Evolutionary conservation across 2,797 vertebrate genomes (phyloP), one percentile per base, ranked within the genome.

Genomic region (Peromyscus melanophrys): DNA sequence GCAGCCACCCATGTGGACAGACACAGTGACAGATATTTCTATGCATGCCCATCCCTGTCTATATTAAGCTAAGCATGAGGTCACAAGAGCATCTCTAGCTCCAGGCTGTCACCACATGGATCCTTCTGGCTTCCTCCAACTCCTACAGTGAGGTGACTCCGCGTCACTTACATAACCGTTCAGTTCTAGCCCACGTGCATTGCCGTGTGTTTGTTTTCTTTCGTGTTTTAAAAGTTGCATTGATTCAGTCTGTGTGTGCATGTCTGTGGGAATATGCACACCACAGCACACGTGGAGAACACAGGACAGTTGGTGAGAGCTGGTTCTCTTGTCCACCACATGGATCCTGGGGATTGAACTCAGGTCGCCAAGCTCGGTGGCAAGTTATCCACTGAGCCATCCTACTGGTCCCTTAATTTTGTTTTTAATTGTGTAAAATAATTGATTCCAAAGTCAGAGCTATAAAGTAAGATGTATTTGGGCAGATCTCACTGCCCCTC

Each of bases 381-480:
- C 85, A 71, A 71, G 49, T 6, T 31, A 57, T n/a, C 14, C 49
- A 40, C 5, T 57, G 37, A 83, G 52, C 52, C 67, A 75, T 75
- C n/a, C 43, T 31, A 88, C 52, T 6, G 6, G 27, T 13, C n/a
- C 14, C n/a, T 40, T 73, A 40, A 6, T 73, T 57, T 40, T 87
- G 67, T 73, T 95, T 89, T 76, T 23, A 78, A 90, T 85, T 77
- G 43, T 29, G 21, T 94, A 77, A 75, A 69, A 63, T 85, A 80
- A 4, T 90, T 59, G 27, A 34, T 88, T 85, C 67, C 52, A 46
- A 78, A 90, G 76, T 82, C 55, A 90, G 89, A 87, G 46, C 76
- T 75, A 59, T 71, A 85, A 88, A 92, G 31, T 71, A 69, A 92
- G 63, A 8, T 19, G 1, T 19, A 59, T 93, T 82, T 31, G 21